A percentile compares a stretch with the other conserved stretches of the same genome.
Conservation (phyloP, 2,888 invertebrate genomes). For the Mythimna ferrago region DNA sequence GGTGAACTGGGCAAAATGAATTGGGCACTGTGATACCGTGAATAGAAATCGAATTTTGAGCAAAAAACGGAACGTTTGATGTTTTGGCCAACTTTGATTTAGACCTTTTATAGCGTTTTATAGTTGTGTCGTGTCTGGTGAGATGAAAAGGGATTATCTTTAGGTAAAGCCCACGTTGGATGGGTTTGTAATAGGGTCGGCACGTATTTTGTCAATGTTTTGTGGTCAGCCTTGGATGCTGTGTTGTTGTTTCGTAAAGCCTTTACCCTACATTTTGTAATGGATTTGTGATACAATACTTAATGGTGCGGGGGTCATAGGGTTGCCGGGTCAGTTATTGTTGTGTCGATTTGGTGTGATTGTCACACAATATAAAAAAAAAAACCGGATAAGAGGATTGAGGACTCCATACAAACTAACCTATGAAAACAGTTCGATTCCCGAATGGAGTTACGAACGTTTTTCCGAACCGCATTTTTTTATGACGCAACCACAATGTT, state of each 20-base stretch:
- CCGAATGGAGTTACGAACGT: too few species aligned
- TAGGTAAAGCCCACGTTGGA: constrained; percentile 3
- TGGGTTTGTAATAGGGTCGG: background rate
- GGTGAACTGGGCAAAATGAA: constrained; percentile 35
- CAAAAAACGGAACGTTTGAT: constrained; percentile 43
- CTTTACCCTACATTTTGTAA: background rate
- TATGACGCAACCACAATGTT: too few species aligned
- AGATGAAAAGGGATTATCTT: constrained; percentile 33
- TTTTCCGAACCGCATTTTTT: too few species aligned
- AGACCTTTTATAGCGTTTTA: constrained; percentile 7
- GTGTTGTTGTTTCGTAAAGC: constrained; percentile 11
- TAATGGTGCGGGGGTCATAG: background rate
- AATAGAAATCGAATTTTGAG: constrained; percentile 33
- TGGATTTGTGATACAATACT: constrained; percentile 1
- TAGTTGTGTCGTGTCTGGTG: constrained; percentile 4
- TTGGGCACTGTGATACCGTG: constrained; percentile 29
- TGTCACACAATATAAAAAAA: too few species aligned
- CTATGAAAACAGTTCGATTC: too few species aligned
- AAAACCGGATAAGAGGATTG: too few species aligned
- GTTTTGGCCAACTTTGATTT: constrained; percentile 36
- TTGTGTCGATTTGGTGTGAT: too few species aligned
- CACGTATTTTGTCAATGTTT: constrained; percentile 28
- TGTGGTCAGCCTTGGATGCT: constrained; percentile 6
- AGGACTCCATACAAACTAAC: too few species aligned
- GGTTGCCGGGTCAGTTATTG: too few species aligned